These are phyloP conservation scores for Megaceryle torquata DNA, from an alignment of 2,113 vertebrate genomes.

Conservation along the genomic window DNA sequence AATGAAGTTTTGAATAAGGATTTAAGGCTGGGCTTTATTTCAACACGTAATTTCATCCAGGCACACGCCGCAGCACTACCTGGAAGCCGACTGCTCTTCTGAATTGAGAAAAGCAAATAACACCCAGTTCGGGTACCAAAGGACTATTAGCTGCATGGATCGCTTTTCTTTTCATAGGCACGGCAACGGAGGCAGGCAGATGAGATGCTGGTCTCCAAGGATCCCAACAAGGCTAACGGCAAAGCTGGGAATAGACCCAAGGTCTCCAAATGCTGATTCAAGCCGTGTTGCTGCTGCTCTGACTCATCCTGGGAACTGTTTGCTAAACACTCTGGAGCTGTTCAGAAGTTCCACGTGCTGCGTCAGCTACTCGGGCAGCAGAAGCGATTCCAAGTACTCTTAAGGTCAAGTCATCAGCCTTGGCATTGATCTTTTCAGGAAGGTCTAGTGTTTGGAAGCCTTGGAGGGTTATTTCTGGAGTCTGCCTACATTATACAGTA, in stretches of 20 bases:
- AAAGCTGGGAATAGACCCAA: neutral
- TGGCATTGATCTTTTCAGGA: neutral
- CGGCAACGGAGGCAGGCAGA: neutral
- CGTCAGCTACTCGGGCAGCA: neutral
- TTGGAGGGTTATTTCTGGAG: neutral
- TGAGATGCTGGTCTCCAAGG: neutral
- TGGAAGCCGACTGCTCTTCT: neutral
- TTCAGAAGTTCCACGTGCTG: neutral
- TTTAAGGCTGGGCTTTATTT: neutral
- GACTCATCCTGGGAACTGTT: neutral
- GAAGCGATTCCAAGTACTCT: neutral
- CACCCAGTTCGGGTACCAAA: neutral
- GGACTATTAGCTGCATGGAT: neutral
- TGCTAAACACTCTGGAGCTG: neutral
- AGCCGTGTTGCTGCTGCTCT: neutral
- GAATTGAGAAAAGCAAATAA: fast-evolving
- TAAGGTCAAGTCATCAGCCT: neutral
- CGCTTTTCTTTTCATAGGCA: neutral
- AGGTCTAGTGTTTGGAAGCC: neutral
- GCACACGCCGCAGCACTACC: neutral
- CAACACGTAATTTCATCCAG: neutral
- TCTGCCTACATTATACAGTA: neutral
- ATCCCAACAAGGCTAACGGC: neutral
- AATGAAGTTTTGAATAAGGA: neutral
- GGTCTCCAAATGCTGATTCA: neutral